Percentiles rank a stretch among this genome's conserved stretches.
Evolutionary conservation across 2,888 invertebrate genomes (phyloP).

Genomic region (Graphium colonna): DNA sequence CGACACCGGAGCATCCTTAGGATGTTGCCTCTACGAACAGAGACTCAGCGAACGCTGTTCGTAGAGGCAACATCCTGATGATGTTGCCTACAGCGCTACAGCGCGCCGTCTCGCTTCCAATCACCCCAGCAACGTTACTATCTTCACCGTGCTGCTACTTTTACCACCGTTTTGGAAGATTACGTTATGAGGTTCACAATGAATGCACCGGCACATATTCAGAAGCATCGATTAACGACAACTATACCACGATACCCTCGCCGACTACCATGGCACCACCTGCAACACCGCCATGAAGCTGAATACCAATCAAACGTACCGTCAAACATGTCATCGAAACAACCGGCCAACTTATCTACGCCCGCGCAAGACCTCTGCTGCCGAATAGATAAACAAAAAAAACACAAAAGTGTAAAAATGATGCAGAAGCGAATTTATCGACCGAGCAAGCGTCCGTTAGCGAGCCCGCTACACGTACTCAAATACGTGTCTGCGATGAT

Average conservation of each 20-base stretch:
- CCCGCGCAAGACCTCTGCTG: not conserved
- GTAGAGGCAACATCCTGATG: too few species aligned
- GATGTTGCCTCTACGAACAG: too few species aligned
- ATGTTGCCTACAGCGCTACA: too few species aligned
- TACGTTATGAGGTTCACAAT: not conserved
- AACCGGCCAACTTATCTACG: not conserved
- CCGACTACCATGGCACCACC: not conserved
- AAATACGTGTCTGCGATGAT: not conserved
- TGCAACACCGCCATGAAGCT: not conserved
- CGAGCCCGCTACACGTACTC: not conserved
- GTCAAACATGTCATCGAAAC: not conserved
- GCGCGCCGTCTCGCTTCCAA: too few species aligned
- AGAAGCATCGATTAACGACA: not conserved
- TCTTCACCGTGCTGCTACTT: too few species aligned
- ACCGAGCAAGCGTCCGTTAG: slow-evolving; percentile 3
- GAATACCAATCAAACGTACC: not conserved
- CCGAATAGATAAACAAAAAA: not conserved
- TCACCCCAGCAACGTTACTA: too few species aligned
- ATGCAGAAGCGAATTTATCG: slow-evolving; percentile 28
- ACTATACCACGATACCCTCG: not conserved
- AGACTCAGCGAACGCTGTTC: too few species aligned
- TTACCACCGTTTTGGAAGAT: too few species aligned
- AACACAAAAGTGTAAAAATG: not conserved
- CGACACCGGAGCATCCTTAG: too few species aligned
- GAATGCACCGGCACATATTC: not conserved